A percentile compares a stretch with the other conserved stretches of the same genome.
Conservation (phyloP, 2,888 invertebrate species). For the Leucophora obtusa region DNA sequence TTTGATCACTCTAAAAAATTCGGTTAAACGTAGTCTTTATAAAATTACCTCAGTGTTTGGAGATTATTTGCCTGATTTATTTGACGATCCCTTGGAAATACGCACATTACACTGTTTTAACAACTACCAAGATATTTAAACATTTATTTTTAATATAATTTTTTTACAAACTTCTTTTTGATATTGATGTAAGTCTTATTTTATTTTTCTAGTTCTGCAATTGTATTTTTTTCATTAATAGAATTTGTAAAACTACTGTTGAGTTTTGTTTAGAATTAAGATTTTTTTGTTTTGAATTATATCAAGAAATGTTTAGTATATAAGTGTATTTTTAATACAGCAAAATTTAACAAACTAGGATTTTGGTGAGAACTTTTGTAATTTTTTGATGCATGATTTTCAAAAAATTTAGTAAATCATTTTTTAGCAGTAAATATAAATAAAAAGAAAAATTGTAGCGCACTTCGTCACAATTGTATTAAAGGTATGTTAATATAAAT, state of each 20-base stretch:
- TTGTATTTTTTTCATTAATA: constrained; percentile 6
- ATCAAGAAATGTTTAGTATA: constrained; percentile 9
- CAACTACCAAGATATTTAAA: constrained; percentile 81
- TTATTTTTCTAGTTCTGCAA: not conserved
- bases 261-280: constrained; percentile 18
- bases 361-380: not conserved
- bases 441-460: not conserved
- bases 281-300: constrained; percentile 2
- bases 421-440: not conserved
- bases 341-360: not conserved
- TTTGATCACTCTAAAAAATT: constrained; percentile 82
- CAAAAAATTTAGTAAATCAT: no score
- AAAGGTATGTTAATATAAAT: no score
- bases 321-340: constrained; percentile 10
- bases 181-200: not conserved
- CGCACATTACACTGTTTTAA: constrained; percentile 83
- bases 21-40: constrained; percentile 86
- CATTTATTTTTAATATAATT: not conserved
- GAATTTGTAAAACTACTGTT: constrained; percentile 30
- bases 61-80: constrained; percentile 84
- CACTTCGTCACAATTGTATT: no score
- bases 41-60: constrained; percentile 80
- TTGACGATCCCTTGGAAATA: constrained; percentile 81
- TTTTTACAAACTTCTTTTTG: not conserved
- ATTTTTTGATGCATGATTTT: no score